Conservation (phyloP, 2,113 vertebrate genomes). For the Nyctibius bracteatus region DNA sequence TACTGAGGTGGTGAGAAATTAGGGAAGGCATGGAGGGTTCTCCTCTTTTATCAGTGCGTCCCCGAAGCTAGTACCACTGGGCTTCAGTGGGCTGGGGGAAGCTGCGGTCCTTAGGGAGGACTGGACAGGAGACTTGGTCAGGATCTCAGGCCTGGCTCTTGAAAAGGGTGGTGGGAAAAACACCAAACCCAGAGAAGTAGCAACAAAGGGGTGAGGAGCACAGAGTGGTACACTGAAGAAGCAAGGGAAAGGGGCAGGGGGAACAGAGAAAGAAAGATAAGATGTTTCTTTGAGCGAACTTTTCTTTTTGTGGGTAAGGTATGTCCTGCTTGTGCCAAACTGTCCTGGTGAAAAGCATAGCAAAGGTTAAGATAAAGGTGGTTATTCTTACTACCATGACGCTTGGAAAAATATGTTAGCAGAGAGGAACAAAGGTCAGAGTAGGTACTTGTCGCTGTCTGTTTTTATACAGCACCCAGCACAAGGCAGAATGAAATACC, state of each 20-base stretch:
- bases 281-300: neutral
- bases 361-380: neutral
- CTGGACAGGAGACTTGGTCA: neutral
- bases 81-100: neutral
- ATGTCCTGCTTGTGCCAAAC: neutral
- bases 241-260: neutral
- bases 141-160: neutral
- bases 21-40: neutral
- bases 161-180: neutral
- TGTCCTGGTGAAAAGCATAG: neutral
- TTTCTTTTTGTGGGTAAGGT: neutral
- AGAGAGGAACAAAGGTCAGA: neutral
- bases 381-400: neutral
- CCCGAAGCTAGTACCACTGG: accelerated
- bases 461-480: neutral
- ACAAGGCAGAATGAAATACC: neutral
- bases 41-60: neutral
- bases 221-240: neutral
- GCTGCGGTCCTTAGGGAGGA: neutral
- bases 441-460: neutral
- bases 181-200: neutral
- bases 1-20: neutral
- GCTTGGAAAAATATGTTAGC: neutral
- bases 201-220: accelerated
- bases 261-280: neutral